phyloP scores from a whole-genome alignment of 2,113 vertebrate species.

The Puffinus mauretanicus region DNA sequence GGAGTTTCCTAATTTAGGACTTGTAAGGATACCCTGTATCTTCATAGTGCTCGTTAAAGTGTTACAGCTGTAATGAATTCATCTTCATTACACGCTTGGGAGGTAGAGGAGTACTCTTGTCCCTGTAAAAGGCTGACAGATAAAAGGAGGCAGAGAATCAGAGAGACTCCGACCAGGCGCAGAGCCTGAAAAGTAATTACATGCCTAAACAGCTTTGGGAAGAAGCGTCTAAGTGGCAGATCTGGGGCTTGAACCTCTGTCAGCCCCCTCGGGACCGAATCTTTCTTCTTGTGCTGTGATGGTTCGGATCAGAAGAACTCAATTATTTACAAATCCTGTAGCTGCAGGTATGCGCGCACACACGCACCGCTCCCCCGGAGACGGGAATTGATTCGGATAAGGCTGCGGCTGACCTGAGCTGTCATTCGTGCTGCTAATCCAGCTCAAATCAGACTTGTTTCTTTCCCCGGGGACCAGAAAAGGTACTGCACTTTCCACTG shows the following conservation, averaged over 20 bases:
- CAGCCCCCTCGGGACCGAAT: slow-evolving; percentile 46
- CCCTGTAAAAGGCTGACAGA: slow-evolving; percentile 54
- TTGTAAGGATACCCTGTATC: slow-evolving; percentile 31
- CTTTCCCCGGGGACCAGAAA: neutral
- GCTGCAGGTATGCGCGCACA: neutral
- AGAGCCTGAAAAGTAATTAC: slow-evolving; percentile 65
- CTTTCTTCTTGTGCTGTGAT: slow-evolving; percentile 22
- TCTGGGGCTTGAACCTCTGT: slow-evolving; percentile 66
- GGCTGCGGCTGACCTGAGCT: slow-evolving; percentile 21
- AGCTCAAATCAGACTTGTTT: neutral
- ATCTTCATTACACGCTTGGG: slow-evolving; percentile 54
- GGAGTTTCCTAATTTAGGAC: slow-evolving; percentile 48
- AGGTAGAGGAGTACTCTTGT: slow-evolving; percentile 44
- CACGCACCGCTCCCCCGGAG: neutral
- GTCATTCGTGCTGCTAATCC: slow-evolving; percentile 2
- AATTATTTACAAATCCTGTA: slow-evolving; percentile 49
- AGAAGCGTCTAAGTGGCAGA: slow-evolving; percentile 59
- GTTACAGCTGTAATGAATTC: slow-evolving; percentile 65
- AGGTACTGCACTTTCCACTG: neutral
- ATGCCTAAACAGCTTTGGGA: slow-evolving; percentile 61
- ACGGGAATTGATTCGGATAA: neutral
- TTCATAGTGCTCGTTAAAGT: slow-evolving; percentile 51
- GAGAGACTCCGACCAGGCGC: slow-evolving; percentile 27
- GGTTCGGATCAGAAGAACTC: slow-evolving; percentile 4
- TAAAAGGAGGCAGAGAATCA: slow-evolving; percentile 53